Evolutionary conservation across 92 coral and sea anemone species (phyloP), one percentile per base, ranked within the genome.

Genomic region (Phenganax marumi): DNA sequence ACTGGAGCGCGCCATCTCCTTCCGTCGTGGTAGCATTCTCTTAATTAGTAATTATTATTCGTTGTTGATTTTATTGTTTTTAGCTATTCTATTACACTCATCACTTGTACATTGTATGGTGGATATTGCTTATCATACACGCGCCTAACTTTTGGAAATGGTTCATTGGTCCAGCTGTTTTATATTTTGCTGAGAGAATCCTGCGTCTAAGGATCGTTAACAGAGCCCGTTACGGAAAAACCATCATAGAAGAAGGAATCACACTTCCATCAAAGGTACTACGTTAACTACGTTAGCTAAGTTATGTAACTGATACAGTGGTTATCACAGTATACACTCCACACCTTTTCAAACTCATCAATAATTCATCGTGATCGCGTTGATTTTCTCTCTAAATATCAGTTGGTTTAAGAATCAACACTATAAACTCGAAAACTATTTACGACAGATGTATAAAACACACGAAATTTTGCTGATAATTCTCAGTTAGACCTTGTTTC

Each of bases 121-220:
- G 81, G 81, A 26, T 48, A 8, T 53, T 77, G 2, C 81, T 77
- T 50, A 77, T 77, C 60, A 21, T 77, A 13, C 81, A 77, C 43
- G 81, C 81, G 6, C 81, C 81, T 19, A 76, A 76, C 47, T 76
- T 76, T 56, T 76, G 81, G 81, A 76, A 76, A 76, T 76, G 81
- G 81, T 77, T 77, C 22, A 77, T 77, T 58, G 81, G 70, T 18
- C 81, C 81, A 16, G 81, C 69, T 0, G 52, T 57, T 56, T 12
- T 77, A 21, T 77, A 77, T 47, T 58, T 77, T 25, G 70, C 19
- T 3, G 81, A 77, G 50, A 77, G 81, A 50, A 77, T 77, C 69
- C 39, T 77, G 16, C 70, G 81, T 77, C 33, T 77, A 3, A 76
- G 68, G 68, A 12, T 76, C n/a, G 81, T 76, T 19, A 76, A 76